Evolutionary conservation across 2,113 vertebrate species (phyloP).

Genomic region (Loxodonta africana): DNA sequence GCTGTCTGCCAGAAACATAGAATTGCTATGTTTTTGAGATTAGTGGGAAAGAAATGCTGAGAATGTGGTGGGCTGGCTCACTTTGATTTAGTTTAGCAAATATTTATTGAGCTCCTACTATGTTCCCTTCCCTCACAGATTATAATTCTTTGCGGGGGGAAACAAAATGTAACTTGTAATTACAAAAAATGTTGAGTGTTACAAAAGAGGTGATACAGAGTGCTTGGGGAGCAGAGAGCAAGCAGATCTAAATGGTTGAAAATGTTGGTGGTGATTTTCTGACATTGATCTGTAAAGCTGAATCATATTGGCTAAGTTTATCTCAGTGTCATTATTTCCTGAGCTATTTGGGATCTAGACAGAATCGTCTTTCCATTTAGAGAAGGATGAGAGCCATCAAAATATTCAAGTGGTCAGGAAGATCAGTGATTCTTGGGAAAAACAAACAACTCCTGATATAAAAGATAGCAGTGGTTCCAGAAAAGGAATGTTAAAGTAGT

Average conservation of each 20-base stretch:
- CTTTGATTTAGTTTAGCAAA: conserved; percentile 26
- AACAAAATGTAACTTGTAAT: conserved; percentile 33
- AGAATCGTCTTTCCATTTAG: conserved; percentile 5
- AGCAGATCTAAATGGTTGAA: neutral
- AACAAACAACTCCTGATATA: neutral
- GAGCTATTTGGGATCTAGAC: conserved; percentile 8
- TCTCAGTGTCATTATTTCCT: neutral
- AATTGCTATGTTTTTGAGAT: neutral
- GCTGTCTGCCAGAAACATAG: neutral
- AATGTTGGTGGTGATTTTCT: conserved; percentile 51
- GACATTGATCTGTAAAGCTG: conserved; percentile 43
- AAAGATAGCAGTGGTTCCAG: conserved; percentile 20
- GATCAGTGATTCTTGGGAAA: conserved; percentile 32
- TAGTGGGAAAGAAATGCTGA: conserved; percentile 52
- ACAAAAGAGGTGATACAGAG: neutral
- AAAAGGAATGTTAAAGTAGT: conserved; percentile 34
- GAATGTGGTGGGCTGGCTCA: neutral
- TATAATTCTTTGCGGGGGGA: neutral
- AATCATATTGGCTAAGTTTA: neutral
- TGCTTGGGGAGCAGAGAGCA: neutral
- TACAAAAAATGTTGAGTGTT: neutral
- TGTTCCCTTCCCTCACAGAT: neutral
- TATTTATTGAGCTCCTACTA: conserved; percentile 15
- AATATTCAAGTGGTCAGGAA: conserved; percentile 56
- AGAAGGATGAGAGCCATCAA: conserved; percentile 45